Evolutionary conservation across 2,888 invertebrate species (phyloP), one percentile per base, ranked within the genome.

Genomic region (Chrysodeixis includens): DNA sequence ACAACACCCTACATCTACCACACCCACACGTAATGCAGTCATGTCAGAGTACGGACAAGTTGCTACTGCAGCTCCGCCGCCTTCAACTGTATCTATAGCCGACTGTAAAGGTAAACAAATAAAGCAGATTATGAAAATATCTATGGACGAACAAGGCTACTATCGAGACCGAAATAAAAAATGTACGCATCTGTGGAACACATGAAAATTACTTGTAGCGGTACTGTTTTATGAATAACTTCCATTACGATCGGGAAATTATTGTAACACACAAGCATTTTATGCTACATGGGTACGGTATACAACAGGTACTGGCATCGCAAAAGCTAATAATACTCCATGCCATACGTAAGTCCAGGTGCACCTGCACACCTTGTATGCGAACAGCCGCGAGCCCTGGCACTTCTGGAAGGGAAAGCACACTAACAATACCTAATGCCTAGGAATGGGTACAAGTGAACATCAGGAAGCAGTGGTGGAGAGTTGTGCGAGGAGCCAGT

Each of bases 331-430:
- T 74, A 80, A 79, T 79, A 79, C 78, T 71, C 71, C 69, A 69
- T 78, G 71, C 70, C 65, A 74, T 74, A 77, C 70, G 74, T 77
- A 63, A 69, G 65, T 63, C 56, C 74, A 77, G 80, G 78, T 80
- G 80, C 78, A 54, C 63, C 71, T 81, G 76, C 78, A 79, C 81
- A 78, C 79, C 78, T 81, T 73, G 67, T 54, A 49, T 57, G 67
- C 64, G 64, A 62, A 70, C 74, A 69, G 73, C 71, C 66, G 54
- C 69, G 64, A 65, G 63, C 63, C 62, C 64, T 69, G 78, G 70
- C 60, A 57, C 78, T 61, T 79, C 71, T 74, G 76, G 44, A 70
- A 75, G 66, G 64, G 52, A 70, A 53, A 74, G 68, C 69, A 76
- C 69, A 71, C 68, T 65, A 65, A 56, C 79, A 66, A 55, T 69